These are phyloP conservation scores for Sander vitreus DNA, from an alignment of 2,113 vertebrate genomes.

Conservation along the genomic window DNA sequence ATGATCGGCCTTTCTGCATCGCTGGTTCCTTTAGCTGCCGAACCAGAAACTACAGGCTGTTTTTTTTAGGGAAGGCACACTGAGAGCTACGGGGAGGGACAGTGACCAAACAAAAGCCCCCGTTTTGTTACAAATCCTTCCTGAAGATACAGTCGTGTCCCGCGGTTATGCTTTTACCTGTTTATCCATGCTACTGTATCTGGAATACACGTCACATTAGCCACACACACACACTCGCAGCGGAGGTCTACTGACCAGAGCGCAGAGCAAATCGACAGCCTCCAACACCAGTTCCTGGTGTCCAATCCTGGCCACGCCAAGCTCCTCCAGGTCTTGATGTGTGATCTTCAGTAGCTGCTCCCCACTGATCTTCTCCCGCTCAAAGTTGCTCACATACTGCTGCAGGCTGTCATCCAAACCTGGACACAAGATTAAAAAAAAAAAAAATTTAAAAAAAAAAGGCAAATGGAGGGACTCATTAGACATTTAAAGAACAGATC, in stretches of 20 bases:
- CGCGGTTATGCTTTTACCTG: neutral
- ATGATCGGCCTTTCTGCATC: conserved; percentile 47
- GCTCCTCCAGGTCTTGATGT: conserved; percentile 97
- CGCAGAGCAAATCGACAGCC: conserved; percentile 97
- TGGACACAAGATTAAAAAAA: conserved; percentile 60
- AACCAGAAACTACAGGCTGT: conserved; percentile 39
- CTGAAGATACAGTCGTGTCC: neutral
- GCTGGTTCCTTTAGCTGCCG: conserved; percentile 27
- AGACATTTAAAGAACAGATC: neutral
- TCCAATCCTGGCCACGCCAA: conserved; percentile 94
- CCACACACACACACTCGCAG: neutral
- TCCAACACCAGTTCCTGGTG: conserved; percentile 98
- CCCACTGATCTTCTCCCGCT: conserved; percentile 96
- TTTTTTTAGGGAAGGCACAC: conserved; percentile 5
- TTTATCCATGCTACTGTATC: neutral
- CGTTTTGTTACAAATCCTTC: neutral
- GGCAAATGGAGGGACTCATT: neutral
- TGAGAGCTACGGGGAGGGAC: neutral
- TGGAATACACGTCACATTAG: neutral
- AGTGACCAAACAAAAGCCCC: neutral
- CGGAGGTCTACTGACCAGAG: conserved; percentile 89
- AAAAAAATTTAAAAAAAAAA: neutral
- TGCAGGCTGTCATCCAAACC: conserved; percentile 96
- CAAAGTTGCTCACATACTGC: conserved; percentile 93
- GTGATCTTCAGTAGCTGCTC: conserved; percentile 96